Percentiles rank a stretch among this genome's conserved stretches.
Evolutionary conservation across 2,888 invertebrate genomes (phyloP).

Genomic region (Trissolcus brochymenae): DNA sequence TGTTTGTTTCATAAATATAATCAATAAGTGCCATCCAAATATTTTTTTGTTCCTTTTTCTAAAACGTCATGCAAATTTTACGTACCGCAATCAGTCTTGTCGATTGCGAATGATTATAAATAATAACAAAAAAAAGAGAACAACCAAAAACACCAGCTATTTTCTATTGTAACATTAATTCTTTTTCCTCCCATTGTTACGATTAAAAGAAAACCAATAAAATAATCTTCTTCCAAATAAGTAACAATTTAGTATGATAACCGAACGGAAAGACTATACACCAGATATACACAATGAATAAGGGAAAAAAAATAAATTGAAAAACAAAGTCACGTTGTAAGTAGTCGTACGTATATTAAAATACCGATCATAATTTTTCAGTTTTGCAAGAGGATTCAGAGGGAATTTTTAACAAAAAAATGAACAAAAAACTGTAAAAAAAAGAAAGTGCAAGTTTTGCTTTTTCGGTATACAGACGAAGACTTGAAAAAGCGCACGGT

Average conservation of each 20-base stretch:
- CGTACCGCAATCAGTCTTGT: slow-evolving; percentile 14
- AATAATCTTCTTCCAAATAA: slow-evolving; percentile 31
- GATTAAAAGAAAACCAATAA: slow-evolving; percentile 10
- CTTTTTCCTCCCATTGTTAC: slow-evolving; percentile 15
- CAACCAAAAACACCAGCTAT: slow-evolving; percentile 18
- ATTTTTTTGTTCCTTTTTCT: slow-evolving; percentile 14
- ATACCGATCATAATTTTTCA: slow-evolving; percentile 54
- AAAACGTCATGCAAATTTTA: slow-evolving; percentile 9
- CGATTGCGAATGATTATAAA: slow-evolving; percentile 32
- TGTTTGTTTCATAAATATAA: slow-evolving; percentile 30
- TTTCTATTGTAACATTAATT: slow-evolving; percentile 27
- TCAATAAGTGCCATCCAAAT: slow-evolving; percentile 36
- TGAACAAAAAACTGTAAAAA: slow-evolving; percentile 28
- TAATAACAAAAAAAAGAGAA: slow-evolving; percentile 10
- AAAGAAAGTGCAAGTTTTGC: slow-evolving; percentile 43
- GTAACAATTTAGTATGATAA: slow-evolving; percentile 15
- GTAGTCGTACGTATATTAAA: slow-evolving; percentile 44
- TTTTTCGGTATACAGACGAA: slow-evolving; percentile 28
- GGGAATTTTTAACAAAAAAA: slow-evolving; percentile 52
- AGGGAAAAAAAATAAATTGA: slow-evolving; percentile 18
- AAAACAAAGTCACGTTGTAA: slow-evolving; percentile 51
- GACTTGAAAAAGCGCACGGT: slow-evolving; percentile 18
- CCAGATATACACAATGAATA: slow-evolving; percentile 35
- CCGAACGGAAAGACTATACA: slow-evolving; percentile 47
- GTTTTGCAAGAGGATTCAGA: slow-evolving; percentile 44